phyloP scores from a whole-genome alignment of 2,797 vertebrate species.

The Anomalospiza imberbis region DNA sequence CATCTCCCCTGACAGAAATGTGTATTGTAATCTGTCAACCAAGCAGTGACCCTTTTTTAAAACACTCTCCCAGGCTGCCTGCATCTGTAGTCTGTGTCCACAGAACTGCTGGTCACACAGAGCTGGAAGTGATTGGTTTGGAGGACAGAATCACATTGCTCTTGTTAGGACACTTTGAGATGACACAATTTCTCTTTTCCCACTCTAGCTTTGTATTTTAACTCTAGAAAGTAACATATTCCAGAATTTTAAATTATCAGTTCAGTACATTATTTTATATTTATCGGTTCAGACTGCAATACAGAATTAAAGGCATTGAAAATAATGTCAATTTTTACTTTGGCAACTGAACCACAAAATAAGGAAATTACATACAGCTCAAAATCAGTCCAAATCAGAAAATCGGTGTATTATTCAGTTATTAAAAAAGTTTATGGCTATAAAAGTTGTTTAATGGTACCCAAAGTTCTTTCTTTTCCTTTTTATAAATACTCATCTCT shows the following conservation, averaged over 20 bases:
- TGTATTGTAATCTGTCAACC: constrained; percentile 9
- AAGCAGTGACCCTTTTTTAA: background rate
- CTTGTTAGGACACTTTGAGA: background rate
- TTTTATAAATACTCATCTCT: background rate
- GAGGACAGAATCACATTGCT: background rate
- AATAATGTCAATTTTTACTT: background rate
- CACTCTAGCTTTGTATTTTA: background rate
- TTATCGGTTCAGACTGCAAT: background rate
- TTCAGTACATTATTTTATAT: background rate
- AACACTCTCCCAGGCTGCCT: background rate
- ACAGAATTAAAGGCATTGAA: background rate
- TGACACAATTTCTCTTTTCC: background rate
- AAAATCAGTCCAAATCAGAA: background rate
- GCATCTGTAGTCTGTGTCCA: background rate
- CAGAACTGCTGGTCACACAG: background rate
- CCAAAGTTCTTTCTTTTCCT: background rate
- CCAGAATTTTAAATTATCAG: background rate
- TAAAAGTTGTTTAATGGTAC: background rate
- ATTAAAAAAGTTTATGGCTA: background rate
- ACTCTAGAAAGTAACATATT: background rate
- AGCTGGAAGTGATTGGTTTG: background rate
- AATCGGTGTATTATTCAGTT: background rate
- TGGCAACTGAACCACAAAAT: background rate
- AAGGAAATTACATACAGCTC: background rate
- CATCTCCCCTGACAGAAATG: constrained; percentile 31